Conservation (phyloP, 1,140 invertebrate genomes). For the Caenorhabditis tropicalis region DNA sequence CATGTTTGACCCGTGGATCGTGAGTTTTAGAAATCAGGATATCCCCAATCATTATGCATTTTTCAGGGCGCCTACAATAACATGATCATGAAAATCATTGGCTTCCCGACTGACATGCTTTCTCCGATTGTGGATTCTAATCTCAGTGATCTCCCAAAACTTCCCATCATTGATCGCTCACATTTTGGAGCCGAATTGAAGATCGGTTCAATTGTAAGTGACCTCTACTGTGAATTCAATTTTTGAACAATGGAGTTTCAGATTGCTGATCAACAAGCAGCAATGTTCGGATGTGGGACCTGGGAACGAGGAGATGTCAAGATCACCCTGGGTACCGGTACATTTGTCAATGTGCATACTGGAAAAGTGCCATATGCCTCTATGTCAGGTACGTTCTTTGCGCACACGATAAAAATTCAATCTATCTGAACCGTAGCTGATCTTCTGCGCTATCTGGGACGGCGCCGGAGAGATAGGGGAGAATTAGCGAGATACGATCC, state of each 20-base stretch:
- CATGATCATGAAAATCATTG: conserved; percentile 76
- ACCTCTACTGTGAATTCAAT: too few species aligned
- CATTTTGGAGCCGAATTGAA: conserved; percentile 82
- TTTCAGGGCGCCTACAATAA: conserved; percentile 61
- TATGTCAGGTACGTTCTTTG: conserved; percentile 73
- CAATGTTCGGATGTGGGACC: conserved; percentile 89
- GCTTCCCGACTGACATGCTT: conserved; percentile 80
- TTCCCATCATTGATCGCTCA: conserved; percentile 74
- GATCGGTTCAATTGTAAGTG: conserved; percentile 81
- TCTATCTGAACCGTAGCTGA: neutral
- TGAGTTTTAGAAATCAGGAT: conserved; percentile 63
- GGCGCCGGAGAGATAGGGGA: neutral
- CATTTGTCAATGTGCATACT: conserved; percentile 89
- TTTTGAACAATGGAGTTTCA: too few species aligned
- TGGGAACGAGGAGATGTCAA: conserved; percentile 85
- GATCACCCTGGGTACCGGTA: conserved; percentile 90
- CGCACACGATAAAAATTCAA: neutral
- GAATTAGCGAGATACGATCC: neutral
- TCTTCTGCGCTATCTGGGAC: neutral
- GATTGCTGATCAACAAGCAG: conserved; percentile 80
- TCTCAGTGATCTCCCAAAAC: conserved; percentile 77
- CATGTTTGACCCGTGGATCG: conserved; percentile 88
- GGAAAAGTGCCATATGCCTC: conserved; percentile 81
- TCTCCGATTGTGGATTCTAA: conserved; percentile 80
- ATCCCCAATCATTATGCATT: neutral